Conservation (phyloP, 2,113 vertebrate genomes). For the Suricata suricatta region DNA sequence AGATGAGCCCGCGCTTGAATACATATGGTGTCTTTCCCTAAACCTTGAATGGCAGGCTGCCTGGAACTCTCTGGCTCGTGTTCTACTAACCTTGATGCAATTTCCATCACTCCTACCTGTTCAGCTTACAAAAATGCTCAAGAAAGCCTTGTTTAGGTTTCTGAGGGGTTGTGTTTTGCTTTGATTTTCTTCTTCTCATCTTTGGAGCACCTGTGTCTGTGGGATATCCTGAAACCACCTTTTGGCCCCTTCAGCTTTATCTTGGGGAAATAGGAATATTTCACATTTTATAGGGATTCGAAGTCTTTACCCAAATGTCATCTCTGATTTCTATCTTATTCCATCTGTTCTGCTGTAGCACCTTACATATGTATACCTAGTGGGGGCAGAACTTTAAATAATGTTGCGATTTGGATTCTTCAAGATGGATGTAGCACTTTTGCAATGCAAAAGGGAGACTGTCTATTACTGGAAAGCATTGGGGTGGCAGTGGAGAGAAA, state of each 20-base stretch:
- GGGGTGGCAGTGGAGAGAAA: background rate
- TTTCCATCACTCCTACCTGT: background rate
- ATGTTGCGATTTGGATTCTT: background rate
- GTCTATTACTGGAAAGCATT: background rate
- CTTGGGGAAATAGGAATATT: background rate
- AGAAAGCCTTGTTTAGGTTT: background rate
- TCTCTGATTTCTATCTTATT: background rate
- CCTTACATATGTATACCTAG: background rate
- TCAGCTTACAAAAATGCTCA: background rate
- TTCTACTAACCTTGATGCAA: background rate
- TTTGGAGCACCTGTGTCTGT: background rate
- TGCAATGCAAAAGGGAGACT: background rate
- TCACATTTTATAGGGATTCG: constrained; percentile 15
- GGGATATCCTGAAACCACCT: background rate
- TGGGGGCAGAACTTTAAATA: background rate
- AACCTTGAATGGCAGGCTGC: background rate
- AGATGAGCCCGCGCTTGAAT: background rate
- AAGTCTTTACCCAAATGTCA: background rate
- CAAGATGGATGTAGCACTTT: background rate
- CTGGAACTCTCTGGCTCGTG: background rate
- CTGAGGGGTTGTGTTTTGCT: background rate
- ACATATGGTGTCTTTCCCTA: background rate
- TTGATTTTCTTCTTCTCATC: background rate
- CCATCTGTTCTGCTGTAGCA: background rate
- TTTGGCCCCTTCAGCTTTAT: background rate